A percentile compares a stretch with the other conserved stretches of the same genome.
Conservation (phyloP, 2,797 vertebrate species). For the Fistularia tabacaria region DNA sequence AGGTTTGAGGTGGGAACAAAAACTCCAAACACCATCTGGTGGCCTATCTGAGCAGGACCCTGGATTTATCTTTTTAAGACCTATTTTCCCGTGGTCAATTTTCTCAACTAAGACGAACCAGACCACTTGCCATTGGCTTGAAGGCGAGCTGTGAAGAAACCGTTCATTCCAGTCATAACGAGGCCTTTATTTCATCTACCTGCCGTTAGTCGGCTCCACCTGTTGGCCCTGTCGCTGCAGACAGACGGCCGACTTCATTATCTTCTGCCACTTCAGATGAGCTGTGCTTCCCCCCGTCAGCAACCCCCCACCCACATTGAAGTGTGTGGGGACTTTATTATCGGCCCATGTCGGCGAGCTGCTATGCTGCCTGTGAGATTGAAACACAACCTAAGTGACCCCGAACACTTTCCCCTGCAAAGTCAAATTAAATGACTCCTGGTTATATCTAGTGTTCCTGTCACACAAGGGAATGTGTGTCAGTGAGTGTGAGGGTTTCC, state of each 20-base stretch:
- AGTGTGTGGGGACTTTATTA: constrained; percentile 77
- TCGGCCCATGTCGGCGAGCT: constrained; percentile 74
- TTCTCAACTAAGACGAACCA: no score
- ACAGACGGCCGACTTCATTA: constrained; percentile 70
- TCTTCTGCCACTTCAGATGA: constrained; percentile 66
- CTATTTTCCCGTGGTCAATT: no score
- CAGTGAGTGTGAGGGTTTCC: constrained; percentile 15
- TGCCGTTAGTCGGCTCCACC: constrained; percentile 37
- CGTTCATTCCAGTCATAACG: no score
- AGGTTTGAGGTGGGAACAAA: no score
- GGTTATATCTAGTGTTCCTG: constrained; percentile 82
- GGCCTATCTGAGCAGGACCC: no score
- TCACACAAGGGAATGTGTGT: constrained; percentile 45
- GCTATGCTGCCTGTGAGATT: constrained; percentile 59
- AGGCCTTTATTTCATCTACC: constrained; percentile 1
- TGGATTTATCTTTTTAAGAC: no score
- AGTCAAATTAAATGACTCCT: constrained; percentile 87
- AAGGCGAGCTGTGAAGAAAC: no score
- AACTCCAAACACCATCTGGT: no score
- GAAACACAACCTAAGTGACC: constrained; percentile 29
- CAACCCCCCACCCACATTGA: constrained; percentile 10
- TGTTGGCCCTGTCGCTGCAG: constrained; percentile 38
- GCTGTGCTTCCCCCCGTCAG: constrained; percentile 13
- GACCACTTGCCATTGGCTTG: no score
- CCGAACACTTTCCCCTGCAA: constrained; percentile 53